phyloP scores from a whole-genome alignment of 1,140 invertebrate genomes.

The Bombus affinis region DNA sequence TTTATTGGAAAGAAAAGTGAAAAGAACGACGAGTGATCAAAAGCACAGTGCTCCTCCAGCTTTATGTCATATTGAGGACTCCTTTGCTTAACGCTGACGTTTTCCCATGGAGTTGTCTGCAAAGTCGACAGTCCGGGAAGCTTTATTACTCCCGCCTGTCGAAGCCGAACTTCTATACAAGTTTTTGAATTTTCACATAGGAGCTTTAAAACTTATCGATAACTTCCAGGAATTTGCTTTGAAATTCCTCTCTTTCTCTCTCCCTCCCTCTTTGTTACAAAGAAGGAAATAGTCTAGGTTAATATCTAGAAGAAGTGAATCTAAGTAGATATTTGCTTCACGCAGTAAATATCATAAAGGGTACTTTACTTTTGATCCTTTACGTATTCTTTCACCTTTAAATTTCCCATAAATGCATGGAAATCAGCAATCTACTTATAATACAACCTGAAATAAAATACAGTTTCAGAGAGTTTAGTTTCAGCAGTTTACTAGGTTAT shows the following conservation, averaged over 20 bases:
- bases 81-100: constrained; percentile 42
- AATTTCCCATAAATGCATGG: neutral
- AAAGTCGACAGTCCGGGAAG: constrained; percentile 10
- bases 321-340: neutral
- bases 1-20: neutral
- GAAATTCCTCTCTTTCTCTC: neutral
- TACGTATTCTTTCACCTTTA: neutral
- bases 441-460: too few species aligned
- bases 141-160: constrained; percentile 23
- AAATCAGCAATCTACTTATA: too few species aligned
- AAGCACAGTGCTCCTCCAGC: neutral
- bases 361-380: neutral
- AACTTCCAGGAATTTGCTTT: neutral
- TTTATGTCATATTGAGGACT: constrained; percentile 28
- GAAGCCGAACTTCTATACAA: neutral
- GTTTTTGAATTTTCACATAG: constrained; percentile 3
- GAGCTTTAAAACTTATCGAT: constrained; percentile 1
- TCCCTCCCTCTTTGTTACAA: neutral
- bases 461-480: too few species aligned
- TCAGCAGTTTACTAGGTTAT: too few species aligned
- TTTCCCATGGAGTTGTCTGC: constrained; percentile 15
- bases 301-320: neutral
- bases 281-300: neutral
- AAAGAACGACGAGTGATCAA: neutral
- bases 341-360: too few species aligned